These are phyloP conservation scores for Eriosoma lanigerum DNA, from an alignment of 1,140 invertebrate genomes.

Conservation along the genomic window DNA sequence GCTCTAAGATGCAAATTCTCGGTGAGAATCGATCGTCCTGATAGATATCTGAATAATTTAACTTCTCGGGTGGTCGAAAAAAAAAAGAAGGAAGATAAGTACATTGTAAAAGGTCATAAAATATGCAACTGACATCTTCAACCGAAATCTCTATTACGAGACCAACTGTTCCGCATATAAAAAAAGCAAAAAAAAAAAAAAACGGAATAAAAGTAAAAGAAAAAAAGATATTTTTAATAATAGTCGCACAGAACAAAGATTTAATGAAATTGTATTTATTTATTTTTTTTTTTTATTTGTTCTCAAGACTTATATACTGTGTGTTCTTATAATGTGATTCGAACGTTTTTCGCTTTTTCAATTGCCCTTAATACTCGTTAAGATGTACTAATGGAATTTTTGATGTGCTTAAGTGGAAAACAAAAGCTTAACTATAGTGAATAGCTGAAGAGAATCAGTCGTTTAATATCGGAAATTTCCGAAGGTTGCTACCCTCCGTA, in stretches of 20 bases:
- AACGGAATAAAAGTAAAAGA: neutral
- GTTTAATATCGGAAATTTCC: constrained; percentile 26
- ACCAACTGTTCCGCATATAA: neutral
- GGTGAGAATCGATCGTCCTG: constrained; percentile 22
- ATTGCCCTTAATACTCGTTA: constrained; percentile 39
- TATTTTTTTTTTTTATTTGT: constrained; percentile 16
- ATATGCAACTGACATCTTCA: constrained; percentile 38
- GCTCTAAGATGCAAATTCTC: constrained; percentile 8
- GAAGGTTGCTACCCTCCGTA: neutral
- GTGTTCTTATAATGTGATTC: constrained; percentile 22
- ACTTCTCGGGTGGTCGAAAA: neutral
- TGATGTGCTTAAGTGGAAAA: constrained; percentile 30
- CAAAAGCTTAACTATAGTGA: constrained; percentile 28
- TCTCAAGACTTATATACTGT: constrained; percentile 1
- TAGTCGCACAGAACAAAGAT: neutral
- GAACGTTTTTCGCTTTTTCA: constrained; percentile 35
- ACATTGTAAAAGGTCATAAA: constrained; percentile 45
- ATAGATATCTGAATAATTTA: constrained; percentile 46
- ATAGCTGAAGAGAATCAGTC: constrained; percentile 12
- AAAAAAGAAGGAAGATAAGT: constrained; percentile 35
- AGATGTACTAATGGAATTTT: constrained; percentile 48
- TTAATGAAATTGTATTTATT: constrained; percentile 31
- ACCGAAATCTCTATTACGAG: constrained; percentile 16
- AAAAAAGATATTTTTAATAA: neutral
- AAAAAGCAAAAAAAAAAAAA: constrained; percentile 27